Base-by-base conservation (phyloP, 2,888 invertebrate species). In the Matsumyia berberina region DNA sequence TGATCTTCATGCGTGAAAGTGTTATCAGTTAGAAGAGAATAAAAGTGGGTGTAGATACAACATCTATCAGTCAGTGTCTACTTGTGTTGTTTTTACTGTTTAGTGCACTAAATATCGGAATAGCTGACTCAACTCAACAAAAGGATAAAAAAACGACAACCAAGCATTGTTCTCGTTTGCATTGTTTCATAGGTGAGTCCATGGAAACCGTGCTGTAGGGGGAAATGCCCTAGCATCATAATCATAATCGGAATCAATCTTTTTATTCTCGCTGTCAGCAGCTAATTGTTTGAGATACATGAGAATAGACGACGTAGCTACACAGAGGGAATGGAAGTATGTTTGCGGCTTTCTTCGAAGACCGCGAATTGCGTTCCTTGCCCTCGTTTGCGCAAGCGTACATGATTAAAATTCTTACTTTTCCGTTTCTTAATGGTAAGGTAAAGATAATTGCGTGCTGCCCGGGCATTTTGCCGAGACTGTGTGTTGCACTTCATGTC, bases 351-450 rank as follows among this genome's bases (percentile, higher is more conserved):
- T 76, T 77, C 76, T 70, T 77, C 64, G 42, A 31, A 51, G 64
- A 66, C 53, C 44, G 53, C 69, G 70, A 70, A 81, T 77, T 72
- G 72, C 77, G 82, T 82, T 77, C 66, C 55, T 77, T 82, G 70
- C 66, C 82, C 77, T 72, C 70, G 66, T 77, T 77, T 82, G 72
- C 58, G 58, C 70, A 81, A 70, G 76, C 76, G 57, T 57, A 81
- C 55, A 73, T 73, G 80, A 64, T 76, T 70, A 70, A 15, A 39
- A 37, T 44, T 29, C 29, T 74, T 49, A 49, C 53, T 42, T 53
- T 67, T n/a, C 35, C 44, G 5, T 37, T 44, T 39, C 29, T 37
- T 31, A 19, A 35, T 11, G 58, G 39, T 49, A 60, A 51, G 19
- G 64, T 37, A 60, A 51, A 70, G 70, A 66, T 79, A 73, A 66